Conservation (phyloP, 2,113 vertebrate genomes). For the Siphamia tubifer region DNA sequence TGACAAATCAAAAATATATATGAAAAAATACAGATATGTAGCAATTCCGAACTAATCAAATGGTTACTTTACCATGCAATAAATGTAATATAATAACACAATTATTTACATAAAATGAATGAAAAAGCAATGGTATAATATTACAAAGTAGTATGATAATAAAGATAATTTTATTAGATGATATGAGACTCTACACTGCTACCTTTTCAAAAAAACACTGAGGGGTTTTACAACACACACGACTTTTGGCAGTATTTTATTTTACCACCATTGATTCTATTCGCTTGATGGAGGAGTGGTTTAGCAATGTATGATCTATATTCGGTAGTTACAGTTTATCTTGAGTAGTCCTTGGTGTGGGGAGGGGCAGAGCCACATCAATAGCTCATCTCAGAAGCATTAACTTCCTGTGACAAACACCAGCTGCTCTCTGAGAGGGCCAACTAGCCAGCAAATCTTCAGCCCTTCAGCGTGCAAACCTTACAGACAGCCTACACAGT, state of each 20-base stretch:
- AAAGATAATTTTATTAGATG: too few relatives aligned
- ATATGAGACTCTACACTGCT: too few relatives aligned
- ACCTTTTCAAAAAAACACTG: too few relatives aligned
- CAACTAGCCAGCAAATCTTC: neutral
- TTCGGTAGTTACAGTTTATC: neutral
- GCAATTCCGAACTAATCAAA: too few relatives aligned
- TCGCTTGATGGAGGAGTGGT: neutral
- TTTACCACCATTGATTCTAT: neutral
- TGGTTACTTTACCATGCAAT: too few relatives aligned
- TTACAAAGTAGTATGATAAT: too few relatives aligned
- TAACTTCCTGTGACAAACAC: slow-evolving; percentile 20
- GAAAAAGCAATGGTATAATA: too few relatives aligned
- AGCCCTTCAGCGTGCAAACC: neutral
- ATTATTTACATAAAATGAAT: too few relatives aligned
- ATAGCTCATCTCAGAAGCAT: slow-evolving; percentile 18
- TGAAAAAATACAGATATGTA: too few relatives aligned
- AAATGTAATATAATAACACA: too few relatives aligned
- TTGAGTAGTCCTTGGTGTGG: neutral
- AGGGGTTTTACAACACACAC: too few relatives aligned
- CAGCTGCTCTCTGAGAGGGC: slow-evolving; percentile 30
- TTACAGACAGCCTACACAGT: neutral
- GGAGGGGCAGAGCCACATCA: neutral
- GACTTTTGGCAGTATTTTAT: neutral
- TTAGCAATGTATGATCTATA: neutral
- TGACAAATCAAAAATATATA: too few relatives aligned